Evolutionary conservation across 2,888 invertebrate species (phyloP).

Genomic region (Lasius platythorax): DNA sequence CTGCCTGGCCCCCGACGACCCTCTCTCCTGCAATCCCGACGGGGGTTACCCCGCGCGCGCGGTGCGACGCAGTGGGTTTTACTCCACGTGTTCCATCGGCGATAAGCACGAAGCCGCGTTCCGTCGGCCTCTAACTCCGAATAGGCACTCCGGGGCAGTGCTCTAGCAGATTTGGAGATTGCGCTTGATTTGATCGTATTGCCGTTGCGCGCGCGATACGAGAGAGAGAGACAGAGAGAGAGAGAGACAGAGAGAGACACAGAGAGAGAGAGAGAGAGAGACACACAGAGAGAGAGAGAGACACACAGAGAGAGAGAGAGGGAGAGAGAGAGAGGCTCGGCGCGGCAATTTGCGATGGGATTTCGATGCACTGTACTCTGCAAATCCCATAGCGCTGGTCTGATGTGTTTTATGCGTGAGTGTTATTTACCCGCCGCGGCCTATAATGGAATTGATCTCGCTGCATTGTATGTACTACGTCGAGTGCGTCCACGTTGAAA

Average conservation of each 20-base stretch:
- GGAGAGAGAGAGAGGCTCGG: conserved; percentile 13
- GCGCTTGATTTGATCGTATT: conserved; percentile 63
- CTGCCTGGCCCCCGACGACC: conserved; percentile 34
- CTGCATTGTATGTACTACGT: conserved; percentile 49
- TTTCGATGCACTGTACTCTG: conserved; percentile 56
- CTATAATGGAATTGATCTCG: conserved; percentile 57
- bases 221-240: conserved; percentile 3
- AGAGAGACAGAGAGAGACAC: background rate
- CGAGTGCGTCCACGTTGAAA: conserved; percentile 48
- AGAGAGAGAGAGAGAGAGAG: background rate
- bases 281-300: background rate
- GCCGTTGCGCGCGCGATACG: conserved; percentile 27
- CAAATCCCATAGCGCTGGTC: conserved; percentile 54
- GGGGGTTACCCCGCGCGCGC: conserved; percentile 49
- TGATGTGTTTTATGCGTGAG: conserved; percentile 57
- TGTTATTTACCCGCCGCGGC: conserved; percentile 55
- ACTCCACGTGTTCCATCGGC: conserved; percentile 65
- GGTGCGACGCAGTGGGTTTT: conserved; percentile 63
- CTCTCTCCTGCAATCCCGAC: conserved; percentile 48
- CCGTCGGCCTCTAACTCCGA: conserved; percentile 48
- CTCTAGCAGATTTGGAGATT: conserved; percentile 66
- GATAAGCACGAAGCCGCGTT: conserved; percentile 59
- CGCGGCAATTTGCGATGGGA: conserved; percentile 53
- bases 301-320: background rate
- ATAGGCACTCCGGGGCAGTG: conserved; percentile 38